Conservation (phyloP, 2,797 vertebrate species). For the Craterocephalus amniculus region DNA sequence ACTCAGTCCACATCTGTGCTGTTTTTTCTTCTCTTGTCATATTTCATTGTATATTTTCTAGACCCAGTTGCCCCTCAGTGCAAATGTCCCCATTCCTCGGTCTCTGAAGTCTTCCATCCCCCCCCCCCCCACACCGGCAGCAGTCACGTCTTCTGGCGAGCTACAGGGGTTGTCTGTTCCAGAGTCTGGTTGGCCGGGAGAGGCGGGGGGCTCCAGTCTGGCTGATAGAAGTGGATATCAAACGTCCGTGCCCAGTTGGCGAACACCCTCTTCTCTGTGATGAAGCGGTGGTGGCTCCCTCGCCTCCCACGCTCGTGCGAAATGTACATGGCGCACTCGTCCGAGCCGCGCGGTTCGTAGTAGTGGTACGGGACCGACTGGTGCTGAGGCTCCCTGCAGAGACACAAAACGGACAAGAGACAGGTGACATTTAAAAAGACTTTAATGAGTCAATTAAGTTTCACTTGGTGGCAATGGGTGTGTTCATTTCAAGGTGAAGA, state of each 20-base stretch:
- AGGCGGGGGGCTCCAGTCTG: conserved; percentile 91
- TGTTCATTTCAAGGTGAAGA: conserved; percentile 23
- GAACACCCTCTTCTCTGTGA: conserved; percentile 97
- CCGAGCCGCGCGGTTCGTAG: conserved; percentile 92
- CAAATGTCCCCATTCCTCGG: neutral
- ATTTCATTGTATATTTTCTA: neutral
- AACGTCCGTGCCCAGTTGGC: conserved; percentile 95
- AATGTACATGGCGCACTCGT: conserved; percentile 97
- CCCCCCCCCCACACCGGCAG: neutral
- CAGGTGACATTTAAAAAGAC: conserved; percentile 40
- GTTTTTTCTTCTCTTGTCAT: conserved; percentile 2
- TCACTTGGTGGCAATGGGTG: conserved; percentile 28
- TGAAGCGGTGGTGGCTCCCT: conserved; percentile 97
- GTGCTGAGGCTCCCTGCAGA: conserved; percentile 88
- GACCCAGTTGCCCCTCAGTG: conserved; percentile 6
- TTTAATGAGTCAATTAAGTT: conserved; percentile 49
- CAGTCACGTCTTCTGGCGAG: conserved; percentile 70
- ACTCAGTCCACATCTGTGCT: conserved; percentile 7
- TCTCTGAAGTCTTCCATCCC: neutral
- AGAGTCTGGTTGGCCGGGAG: conserved; percentile 72
- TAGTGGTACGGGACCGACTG: conserved; percentile 96
- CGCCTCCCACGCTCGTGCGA: conserved; percentile 94
- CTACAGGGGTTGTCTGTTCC: conserved; percentile 17
- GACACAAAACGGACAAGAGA: conserved; percentile 33
- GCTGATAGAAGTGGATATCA: conserved; percentile 96